Evolutionary conservation across 1,140 invertebrate species (phyloP).

Genomic region (Saccostrea cuccullata): DNA sequence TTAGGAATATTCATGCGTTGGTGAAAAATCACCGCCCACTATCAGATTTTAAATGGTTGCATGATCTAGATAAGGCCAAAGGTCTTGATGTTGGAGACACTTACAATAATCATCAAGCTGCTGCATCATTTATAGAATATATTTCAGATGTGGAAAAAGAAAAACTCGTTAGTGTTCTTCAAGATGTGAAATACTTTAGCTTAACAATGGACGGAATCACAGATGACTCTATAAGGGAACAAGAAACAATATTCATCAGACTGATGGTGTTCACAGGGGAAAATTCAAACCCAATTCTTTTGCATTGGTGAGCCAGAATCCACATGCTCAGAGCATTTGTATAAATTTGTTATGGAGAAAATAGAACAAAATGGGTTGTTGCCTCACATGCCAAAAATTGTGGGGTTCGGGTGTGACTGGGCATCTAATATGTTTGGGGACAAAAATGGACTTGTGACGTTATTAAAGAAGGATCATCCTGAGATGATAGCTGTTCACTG

Average conservation of each 20-base stretch:
- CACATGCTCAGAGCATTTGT: neutral
- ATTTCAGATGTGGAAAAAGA: neutral
- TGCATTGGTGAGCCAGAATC: neutral
- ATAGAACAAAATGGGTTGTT: neutral
- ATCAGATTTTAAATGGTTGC: slow-evolving; percentile 19
- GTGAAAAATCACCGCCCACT: slow-evolving; percentile 20
- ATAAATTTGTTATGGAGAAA: neutral
- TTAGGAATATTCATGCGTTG: slow-evolving; percentile 14
- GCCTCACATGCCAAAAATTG: slow-evolving; percentile 1
- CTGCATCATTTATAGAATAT: neutral
- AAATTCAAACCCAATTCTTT: neutral
- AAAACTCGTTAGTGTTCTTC: neutral
- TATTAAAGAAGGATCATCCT: slow-evolving; percentile 43
- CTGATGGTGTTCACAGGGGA: neutral
- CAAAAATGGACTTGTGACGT: slow-evolving; percentile 36
- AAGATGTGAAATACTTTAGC: neutral
- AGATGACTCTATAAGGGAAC: neutral
- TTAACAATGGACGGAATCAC: neutral
- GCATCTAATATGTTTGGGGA: neutral
- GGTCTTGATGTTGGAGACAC: neutral
- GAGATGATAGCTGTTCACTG: neutral
- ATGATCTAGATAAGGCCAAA: neutral
- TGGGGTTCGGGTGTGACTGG: neutral
- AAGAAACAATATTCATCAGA: too few species aligned
- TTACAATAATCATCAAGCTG: slow-evolving; percentile 14